phyloP scores from a whole-genome alignment of 2,113 vertebrate species.

The Atherinomorus stipes region DNA sequence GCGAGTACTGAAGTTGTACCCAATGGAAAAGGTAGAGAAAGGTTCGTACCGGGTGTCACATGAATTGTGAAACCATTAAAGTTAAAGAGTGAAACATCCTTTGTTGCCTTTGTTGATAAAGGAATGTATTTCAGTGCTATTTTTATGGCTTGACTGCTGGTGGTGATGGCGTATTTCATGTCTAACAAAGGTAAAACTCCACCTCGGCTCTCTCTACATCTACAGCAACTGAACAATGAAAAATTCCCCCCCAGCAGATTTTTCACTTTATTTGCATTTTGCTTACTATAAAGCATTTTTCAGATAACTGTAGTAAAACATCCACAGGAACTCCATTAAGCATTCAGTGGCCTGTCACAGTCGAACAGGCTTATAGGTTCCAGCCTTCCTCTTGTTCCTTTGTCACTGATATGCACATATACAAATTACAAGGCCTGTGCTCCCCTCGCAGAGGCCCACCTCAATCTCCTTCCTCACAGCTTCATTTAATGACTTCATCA shows the following conservation, averaged over 20 bases:
- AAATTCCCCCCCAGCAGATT: constrained; percentile 32
- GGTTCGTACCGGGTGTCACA: no score
- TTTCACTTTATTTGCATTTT: constrained; percentile 64
- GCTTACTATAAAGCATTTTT: constrained; percentile 46
- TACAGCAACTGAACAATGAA: constrained; percentile 4
- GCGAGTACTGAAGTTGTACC: no score
- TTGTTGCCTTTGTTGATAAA: no score
- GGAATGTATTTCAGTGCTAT: background rate
- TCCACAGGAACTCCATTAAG: constrained; percentile 52
- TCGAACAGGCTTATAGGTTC: constrained; percentile 54
- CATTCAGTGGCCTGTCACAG: constrained; percentile 59
- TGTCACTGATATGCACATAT: constrained; percentile 70
- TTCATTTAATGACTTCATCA: constrained; percentile 70
- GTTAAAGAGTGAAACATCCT: no score
- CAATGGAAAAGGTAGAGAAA: no score
- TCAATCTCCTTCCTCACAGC: constrained; percentile 47
- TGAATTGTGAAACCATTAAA: no score
- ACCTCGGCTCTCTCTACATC: background rate
- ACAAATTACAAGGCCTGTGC: constrained; percentile 64
- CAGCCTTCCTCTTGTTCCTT: constrained; percentile 62
- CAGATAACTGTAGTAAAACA: constrained; percentile 26
- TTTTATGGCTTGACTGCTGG: background rate
- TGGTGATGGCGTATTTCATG: background rate
- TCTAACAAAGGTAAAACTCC: background rate
- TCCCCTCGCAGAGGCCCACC: constrained; percentile 44